Base-by-base conservation (phyloP, 2,797 vertebrate genomes). In the Ataeniobius toweri region DNA sequence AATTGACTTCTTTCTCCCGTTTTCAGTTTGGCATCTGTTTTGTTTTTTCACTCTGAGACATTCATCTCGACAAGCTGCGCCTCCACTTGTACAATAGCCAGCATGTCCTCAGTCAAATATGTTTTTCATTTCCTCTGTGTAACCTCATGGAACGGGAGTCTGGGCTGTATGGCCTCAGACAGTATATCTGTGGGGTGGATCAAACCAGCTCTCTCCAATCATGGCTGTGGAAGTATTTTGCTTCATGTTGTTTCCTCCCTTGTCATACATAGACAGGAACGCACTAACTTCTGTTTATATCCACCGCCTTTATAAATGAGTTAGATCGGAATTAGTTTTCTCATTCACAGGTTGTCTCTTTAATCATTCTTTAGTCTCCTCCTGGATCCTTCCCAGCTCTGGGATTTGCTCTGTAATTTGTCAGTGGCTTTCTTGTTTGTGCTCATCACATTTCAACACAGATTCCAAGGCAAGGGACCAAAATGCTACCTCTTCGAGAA, bases 101-200 rank as follows among this genome's bases (percentile, higher is more conserved):
- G 84, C 88, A 90, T 91, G 82, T 81, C 48, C 86, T 75, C 88
- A 83, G 87, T 94, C 92, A 88, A 94, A 87, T 88, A 88, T 90
- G 87, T 88, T 92, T 95, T 92, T 94, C 87, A 94, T 95, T 95
- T 94, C 93, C 88, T 82, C 88, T 81, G 79, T 77, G 71, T 76
- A 76, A 90, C 88, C 85, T 75, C 14, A 56, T 69, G 91, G 87
- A 92, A 88, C 84, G 6, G n/a, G 83, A 70, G 61, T 73, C 80
- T 74, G 82, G 65, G 81, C 77, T 85, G 72, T 26, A 53, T 69
- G 75, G 87, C 83, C 76, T 85, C 81, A 80, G 61, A 71, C 80
- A 5, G 48, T 71, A 74, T 78, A 75, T 78, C 87, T 89, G 83
- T 84, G 85, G 89, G 81, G 81, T 82, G 80, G 79, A 87, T 85